Base-by-base conservation (phyloP, 2,113 vertebrate genomes). In the Crocuta crocuta region DNA sequence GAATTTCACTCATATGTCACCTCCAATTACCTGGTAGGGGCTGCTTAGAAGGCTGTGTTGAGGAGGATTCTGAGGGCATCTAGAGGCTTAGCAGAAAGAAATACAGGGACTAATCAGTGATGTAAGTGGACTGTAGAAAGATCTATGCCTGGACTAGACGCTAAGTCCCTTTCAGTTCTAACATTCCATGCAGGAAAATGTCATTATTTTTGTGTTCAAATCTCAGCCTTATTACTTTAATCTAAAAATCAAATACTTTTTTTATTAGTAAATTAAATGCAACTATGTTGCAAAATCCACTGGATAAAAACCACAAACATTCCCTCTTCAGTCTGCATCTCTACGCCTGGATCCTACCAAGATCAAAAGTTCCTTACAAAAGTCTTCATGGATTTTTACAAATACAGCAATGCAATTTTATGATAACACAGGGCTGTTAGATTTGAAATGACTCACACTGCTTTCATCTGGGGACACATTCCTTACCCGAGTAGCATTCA, bases 401-500 rank as follows among this genome's bases (percentile, higher is more conserved):
- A 97, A 97, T 88, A 96, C 43, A 94, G 97, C 95, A 98, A 28
- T 73, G 74, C 87, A 96, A 96, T 98, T 97, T 98, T 96, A 96
- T 96, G 97, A 98, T 98, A 98, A 97, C 95, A 96, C 33, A 84
- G 96, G 61, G 71, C 85, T 93, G 94, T 96, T 97, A 95, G 71
- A 96, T 86, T 96, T 96, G 97, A 98, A 96, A 96, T 95, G 88
- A 97, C 66, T 97, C 98, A 96, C 63, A 96, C 78, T 81, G 92
- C 94, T 98, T 97, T 96, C 96, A 97, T 97, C 97, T 96, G 71
- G 97, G 96, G 97, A 96, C 90, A 85, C 95, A 86, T 96, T 98
- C 97, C 97, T 98, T 95, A 82, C 48, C 76, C n/a, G 9, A 95
- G 84, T 39, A 97, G 92, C 97, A 97, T 96, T 98, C 61, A 79